A percentile compares a stretch with the other conserved stretches of the same genome.
phyloP scores from a whole-genome alignment of 2,797 vertebrate species.

The Antrozous pallidus region DNA sequence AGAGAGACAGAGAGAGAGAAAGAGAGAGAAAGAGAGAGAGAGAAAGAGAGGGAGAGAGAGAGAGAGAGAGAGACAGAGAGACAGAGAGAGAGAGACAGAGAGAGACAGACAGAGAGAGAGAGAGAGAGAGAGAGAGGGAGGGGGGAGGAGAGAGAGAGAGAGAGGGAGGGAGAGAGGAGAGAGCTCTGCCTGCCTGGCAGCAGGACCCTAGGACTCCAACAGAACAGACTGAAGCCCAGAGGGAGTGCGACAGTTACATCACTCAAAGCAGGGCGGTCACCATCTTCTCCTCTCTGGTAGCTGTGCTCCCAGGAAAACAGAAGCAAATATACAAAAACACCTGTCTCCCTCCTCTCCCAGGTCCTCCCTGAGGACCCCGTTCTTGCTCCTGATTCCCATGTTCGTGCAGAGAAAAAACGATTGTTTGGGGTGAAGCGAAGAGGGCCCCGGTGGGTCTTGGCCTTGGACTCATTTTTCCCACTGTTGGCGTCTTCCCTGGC shows the following conservation, averaged over 20 bases:
- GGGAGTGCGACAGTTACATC: rapidly evolving
- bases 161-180: not conserved
- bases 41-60: not conserved
- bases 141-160: no score
- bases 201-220: not conserved
- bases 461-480: not conserved
- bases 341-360: not conserved
- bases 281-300: not conserved
- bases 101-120: no score
- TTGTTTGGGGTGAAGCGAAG: not conserved
- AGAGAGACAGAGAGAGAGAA: not conserved
- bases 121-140: no score
- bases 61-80: not conserved
- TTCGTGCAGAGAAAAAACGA: not conserved
- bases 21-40: no score
- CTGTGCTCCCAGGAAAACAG: not conserved
- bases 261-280: not conserved
- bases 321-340: not conserved
- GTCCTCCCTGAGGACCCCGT: not conserved
- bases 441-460: not conserved
- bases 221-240: not conserved
- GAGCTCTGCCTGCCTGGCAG: not conserved
- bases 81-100: not conserved
- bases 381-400: not conserved
- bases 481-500: not conserved